phyloP scores from a whole-genome alignment of 2,888 invertebrate species.

The Agrochola circellaris region DNA sequence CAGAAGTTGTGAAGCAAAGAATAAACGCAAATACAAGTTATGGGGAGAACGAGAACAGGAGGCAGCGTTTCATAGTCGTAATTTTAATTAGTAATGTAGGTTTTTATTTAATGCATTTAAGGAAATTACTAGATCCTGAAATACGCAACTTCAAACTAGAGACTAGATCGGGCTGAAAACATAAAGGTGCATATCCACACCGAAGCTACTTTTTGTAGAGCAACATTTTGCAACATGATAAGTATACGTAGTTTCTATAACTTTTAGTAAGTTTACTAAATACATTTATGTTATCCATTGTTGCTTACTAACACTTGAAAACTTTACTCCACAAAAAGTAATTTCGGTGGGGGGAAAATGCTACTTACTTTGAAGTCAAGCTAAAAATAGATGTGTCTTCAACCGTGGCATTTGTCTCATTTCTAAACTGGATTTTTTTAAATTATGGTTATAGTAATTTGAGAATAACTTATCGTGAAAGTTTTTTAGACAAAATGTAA shows the following conservation, averaged over 20 bases:
- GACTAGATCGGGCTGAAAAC: neutral
- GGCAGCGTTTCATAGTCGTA: constrained; percentile 5
- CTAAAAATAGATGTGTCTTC: too few species aligned
- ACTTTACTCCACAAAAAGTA: too few species aligned
- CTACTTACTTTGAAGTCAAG: neutral
- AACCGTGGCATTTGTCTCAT: neutral
- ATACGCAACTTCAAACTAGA: neutral
- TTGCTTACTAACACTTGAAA: too few species aligned
- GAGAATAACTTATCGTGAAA: neutral
- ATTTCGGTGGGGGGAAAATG: too few species aligned
- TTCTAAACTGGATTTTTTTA: neutral
- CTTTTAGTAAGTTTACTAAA: too few species aligned
- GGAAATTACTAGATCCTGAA: neutral
- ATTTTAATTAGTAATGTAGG: constrained; percentile 6
- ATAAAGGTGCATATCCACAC: too few species aligned
- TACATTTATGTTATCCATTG: too few species aligned
- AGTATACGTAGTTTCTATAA: too few species aligned
- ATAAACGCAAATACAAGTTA: constrained; percentile 55
- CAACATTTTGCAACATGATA: too few species aligned
- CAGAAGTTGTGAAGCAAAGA: constrained; percentile 58
- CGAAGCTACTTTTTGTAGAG: too few species aligned
- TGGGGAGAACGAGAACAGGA: constrained; percentile 14
- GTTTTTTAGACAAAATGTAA: too few species aligned
- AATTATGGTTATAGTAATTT: neutral
- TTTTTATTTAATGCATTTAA: neutral